Evolutionary conservation across 2,113 vertebrate species (phyloP), one percentile per base, ranked within the genome.

Genomic region (Microcebus tavaratra): DNA sequence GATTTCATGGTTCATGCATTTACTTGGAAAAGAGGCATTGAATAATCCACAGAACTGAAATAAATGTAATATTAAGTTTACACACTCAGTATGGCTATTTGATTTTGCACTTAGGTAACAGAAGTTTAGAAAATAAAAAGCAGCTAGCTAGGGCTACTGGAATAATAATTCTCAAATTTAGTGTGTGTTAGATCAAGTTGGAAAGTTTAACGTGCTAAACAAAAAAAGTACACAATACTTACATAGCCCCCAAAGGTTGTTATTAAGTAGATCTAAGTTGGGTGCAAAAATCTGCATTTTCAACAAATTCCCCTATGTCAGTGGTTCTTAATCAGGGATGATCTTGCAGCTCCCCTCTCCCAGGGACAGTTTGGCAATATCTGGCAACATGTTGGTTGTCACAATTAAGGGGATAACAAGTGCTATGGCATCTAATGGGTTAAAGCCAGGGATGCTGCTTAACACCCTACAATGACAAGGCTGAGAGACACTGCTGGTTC

Each of bases 161-260:
- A 93, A 80, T 27, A 93, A 53, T 15, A 67, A 73, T 80, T 75
- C 55, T 72, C 39, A 96, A 88, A 97, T 50, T 21, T 53, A 96
- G 18, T 50, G 13, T 48, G 12, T 50, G 34, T 57, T 84, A 55
- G 1, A 84, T 4, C 8, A 2, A 80, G 3, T 55, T 94, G 42
- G 27, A 59, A 84, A 82, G 20, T 48, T n/a, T 55, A 87, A 86
- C 25, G 39, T 94, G 23, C 5, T 42, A 14, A 27, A 48, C 21
- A 31, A 8, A 2, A 42, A 81, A 80, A 55, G 4, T 5, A 70
- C 12, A 72, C 0, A n/a, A 13, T 92, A 61, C 34, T 90, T 75
- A 55, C 20, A 73, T 11, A 45, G 15, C 2, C 3, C 4, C 14
- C 2, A 53, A 12, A 78, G 10, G 9, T 20, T 88, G 50, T 57